Conservation (phyloP, 2,888 invertebrate species). For the Melitaea athalia region DNA sequence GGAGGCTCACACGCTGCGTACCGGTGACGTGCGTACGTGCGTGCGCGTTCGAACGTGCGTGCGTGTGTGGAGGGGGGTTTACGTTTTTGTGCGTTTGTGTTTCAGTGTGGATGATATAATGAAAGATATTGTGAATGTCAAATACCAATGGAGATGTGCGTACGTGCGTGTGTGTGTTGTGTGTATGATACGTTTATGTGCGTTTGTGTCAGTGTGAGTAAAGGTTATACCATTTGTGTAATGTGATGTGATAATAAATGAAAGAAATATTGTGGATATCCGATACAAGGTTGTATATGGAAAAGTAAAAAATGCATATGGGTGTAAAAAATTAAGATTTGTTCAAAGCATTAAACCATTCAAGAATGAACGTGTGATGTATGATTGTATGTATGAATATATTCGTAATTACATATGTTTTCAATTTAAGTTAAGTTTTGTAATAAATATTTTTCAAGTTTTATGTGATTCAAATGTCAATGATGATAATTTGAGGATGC, state of each 20-base stretch:
- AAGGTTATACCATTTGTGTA: too few species aligned
- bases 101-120: background rate
- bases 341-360: too few species aligned
- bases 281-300: background rate
- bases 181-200: too few species aligned
- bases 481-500: background rate
- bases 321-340: background rate
- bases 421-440: too few species aligned
- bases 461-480: background rate
- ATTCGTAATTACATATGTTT: background rate
- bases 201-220: too few species aligned
- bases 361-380: too few species aligned
- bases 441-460: background rate
- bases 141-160: background rate
- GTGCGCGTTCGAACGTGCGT: constrained; percentile 25
- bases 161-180: too few species aligned
- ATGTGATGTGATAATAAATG: too few species aligned
- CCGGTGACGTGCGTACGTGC: background rate
- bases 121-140: background rate
- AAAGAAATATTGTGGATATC: too few species aligned
- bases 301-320: background rate
- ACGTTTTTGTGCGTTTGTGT: background rate
- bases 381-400: background rate
- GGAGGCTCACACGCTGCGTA: constrained; percentile 65
- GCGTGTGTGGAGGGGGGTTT: background rate